A percentile compares a stretch with the other conserved stretches of the same genome.
Evolutionary conservation across 2,113 vertebrate genomes (phyloP).

Genomic region (Scomber japonicus): DNA sequence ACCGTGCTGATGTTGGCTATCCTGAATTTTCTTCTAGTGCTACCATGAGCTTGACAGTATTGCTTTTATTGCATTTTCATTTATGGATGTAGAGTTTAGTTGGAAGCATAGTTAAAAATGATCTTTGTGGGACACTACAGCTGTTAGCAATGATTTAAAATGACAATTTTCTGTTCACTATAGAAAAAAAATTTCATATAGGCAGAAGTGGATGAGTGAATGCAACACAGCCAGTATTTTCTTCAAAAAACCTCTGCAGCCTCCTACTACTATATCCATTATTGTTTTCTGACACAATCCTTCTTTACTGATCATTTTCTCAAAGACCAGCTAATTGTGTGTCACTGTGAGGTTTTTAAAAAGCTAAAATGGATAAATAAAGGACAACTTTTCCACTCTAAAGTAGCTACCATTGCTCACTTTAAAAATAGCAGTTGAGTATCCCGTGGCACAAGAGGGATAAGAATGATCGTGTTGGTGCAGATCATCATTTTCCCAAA

Average conservation of each 20-base stretch:
- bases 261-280: too few relatives aligned
- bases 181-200: too few relatives aligned
- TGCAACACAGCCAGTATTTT: background rate
- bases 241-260: background rate
- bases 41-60: too few relatives aligned
- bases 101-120: too few relatives aligned
- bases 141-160: too few relatives aligned
- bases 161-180: too few relatives aligned
- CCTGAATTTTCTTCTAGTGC: background rate
- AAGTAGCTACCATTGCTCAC: constrained; percentile 15
- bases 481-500: constrained; percentile 55
- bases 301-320: background rate
- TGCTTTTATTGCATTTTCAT: too few relatives aligned
- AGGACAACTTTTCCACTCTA: background rate
- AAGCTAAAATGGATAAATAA: background rate
- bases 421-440: constrained; percentile 21
- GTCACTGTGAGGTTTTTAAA: background rate
- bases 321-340: background rate
- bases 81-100: too few relatives aligned
- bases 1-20: constrained; percentile 11
- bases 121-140: too few relatives aligned
- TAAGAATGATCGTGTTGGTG: constrained; percentile 25
- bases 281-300: background rate
- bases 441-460: constrained; percentile 7
- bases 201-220: too few relatives aligned